Base-by-base conservation (phyloP, 1,140 invertebrate genomes). In the Drosophila nannoptera region DNA sequence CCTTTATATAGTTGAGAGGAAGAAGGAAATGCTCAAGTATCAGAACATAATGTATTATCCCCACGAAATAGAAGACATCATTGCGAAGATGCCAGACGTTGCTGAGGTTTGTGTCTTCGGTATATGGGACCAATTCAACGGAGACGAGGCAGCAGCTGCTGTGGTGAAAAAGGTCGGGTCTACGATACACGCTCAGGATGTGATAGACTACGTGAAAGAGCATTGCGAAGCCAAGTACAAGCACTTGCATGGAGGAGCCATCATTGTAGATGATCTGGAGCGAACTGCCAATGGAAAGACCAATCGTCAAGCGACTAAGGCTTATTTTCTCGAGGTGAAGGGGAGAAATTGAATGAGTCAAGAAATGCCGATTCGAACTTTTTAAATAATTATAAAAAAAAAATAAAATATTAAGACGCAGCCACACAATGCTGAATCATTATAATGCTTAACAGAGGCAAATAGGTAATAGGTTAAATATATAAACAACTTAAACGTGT, bases 11-110 rank as follows among this genome's bases (percentile, higher is more conserved):
- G 90, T 92, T 3, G 93, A 94, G 64, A 80, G 94, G 9, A 87
- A 92, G 5, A 95, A 94, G 80, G 93, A 94, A 75, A 88, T 92
- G 50, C 89, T 92, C 6, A 90, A 90, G 58, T 90, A 78, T 33
- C 63, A 72, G 29, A 87, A 78, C 33, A 78, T 78, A 8, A 90
- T 90, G 54, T 89, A 90, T 46, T 83, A 77, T 40, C 87, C 87
- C 2, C 65, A 77, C 7, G 87, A 88, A 9, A 66, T 88, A 33
- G 87, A 88, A 55, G 46, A 61, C 0, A 53, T 87, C 3, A 77
- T 88, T 29, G 55, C 67, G 0, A 36, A 71, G 59, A 84, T 87
- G 66, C 70, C 82, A 0, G 74, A 70, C 1, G 78, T 88, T 8
- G 50, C 63, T 9, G 78, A 81, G 33, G 87, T 84, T 4, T 88